Base-by-base conservation (phyloP, 2,797 vertebrate genomes). In the Lophius americanus region DNA sequence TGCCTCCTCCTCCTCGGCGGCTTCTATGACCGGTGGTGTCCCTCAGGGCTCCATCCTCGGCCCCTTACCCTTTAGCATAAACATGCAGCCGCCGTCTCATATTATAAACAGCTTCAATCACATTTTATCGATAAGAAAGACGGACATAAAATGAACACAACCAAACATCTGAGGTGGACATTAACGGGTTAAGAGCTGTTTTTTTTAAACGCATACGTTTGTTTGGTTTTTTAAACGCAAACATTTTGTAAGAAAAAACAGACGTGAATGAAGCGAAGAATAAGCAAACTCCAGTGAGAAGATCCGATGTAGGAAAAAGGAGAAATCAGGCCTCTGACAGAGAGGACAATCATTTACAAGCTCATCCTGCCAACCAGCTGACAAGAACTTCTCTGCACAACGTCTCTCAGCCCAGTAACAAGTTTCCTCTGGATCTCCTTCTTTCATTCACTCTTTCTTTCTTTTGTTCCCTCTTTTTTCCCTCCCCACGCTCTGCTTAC, bases 341-440 rank as follows among this genome's bases (percentile, higher is more conserved):
- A 23, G 76, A 88, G 76, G 75, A 89, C 56, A 82, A 91, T 88
- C 70, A 84, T 90, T 89, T 88, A 85, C 79, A 86, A 88, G 65
- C 83, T 88, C 85, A 87, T 92, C 91, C 87, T 86, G 91, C 89
- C 91, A 93, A 87, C 83, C 86, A 66, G 74, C 92, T 92, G 92
- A 94, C 92, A 93, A 88, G 86, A 91, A 79, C 77, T 78, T 85
- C 84, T 92, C 93, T 94, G 93, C 91, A 93, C 90, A 93, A 85
- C 83, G 75, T 95, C 93, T 93, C 88, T 92, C 89, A 88, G 87
- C 70, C 77, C 86, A 23, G 23, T 92, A 94, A 95, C 93, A 92
- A 91, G 92, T 91, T 94, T 93, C 91, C 79, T 78, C 74, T 82
- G 89, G 87, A 92, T 90, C 84, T 87, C 85, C 91, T 88, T 80